Base-by-base conservation (phyloP, 2,797 vertebrate genomes). In the Chaetophractus vellerosus region DNA sequence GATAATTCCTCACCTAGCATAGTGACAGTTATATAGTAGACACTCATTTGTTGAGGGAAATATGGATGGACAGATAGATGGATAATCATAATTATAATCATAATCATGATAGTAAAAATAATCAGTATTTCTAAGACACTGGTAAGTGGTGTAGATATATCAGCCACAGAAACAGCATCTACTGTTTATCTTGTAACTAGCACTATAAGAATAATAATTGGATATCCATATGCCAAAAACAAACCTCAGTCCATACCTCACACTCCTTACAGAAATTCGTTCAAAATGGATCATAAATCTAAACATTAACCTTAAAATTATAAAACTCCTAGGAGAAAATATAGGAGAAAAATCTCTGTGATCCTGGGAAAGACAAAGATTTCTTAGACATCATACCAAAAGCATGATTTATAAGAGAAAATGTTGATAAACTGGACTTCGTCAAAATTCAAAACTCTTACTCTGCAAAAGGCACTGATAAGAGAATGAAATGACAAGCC, bases 41-140 rank as follows among this genome's bases (percentile, higher is more conserved):
- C 1, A 36, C 45, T 59, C 45, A 24, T 93, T 68, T 92, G 52
- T 63, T 38, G 36, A 92, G 45, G 23, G 36, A 88, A 89, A 74
- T n/a, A 71, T 71, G 69, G 69, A 83, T 50, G 76, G 68, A 31
- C 50, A 82, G 28, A 79, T 52, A 48, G 59, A 63, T 21, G 24
- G 19, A 78, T 85, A 50, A 92, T 81, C 59, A 85, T 69, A 69
- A 90, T 90, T 72, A 63, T 64, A 64, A 69, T 55, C 36, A 75
- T 59, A 69, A 68, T 48, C 33, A 24, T 45, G 24, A 18, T 31
- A 66, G 41, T 36, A 88, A 48, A 76, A 76, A 52, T 64, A 64
- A 76, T 31, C 80, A 76, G 45, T 72, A 21, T 76, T 82, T 36
- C 41, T 92, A 72, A 69, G 18, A 69, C 50, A 68, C 24, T 57